These are phyloP conservation scores for Lagria hirta DNA, from an alignment of 2,888 invertebrate species.

Conservation along the genomic window DNA sequence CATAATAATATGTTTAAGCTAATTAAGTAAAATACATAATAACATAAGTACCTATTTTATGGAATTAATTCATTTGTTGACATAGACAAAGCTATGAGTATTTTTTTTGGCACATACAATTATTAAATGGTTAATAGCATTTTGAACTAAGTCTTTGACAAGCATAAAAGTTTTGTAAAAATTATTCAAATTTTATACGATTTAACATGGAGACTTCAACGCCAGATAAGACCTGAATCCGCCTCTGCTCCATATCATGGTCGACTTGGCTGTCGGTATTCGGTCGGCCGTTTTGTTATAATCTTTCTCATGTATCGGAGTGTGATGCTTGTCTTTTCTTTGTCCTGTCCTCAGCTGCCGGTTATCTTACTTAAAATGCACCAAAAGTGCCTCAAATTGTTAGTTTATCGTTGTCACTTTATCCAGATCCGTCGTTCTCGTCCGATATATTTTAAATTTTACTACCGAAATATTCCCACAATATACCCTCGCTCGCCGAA, in stretches of 20 bases:
- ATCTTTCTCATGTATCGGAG: conserved; percentile 37
- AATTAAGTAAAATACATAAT: too few species aligned
- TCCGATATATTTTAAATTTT: conserved; percentile 7
- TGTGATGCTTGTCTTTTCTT: conserved; percentile 36
- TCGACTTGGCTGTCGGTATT: conserved; percentile 41
- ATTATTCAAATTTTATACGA: too few species aligned
- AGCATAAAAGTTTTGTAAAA: too few species aligned
- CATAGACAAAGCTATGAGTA: too few species aligned
- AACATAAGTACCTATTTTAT: too few species aligned
- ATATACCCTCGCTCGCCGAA: too few species aligned
- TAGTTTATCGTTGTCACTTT: conserved; percentile 28
- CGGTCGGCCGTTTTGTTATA: conserved; percentile 36
- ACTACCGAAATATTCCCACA: conserved; percentile 13
- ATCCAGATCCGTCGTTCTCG: conserved; percentile 3
- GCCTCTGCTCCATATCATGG: conserved; percentile 33
- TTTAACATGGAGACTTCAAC: too few species aligned
- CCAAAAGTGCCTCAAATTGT: conserved; percentile 30
- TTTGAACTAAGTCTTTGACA: too few species aligned
- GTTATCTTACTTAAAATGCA: conserved; percentile 34
- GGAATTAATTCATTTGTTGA: too few species aligned
- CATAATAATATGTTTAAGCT: too few species aligned
- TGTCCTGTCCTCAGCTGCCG: conserved; percentile 34
- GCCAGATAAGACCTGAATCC: conserved; percentile 7
- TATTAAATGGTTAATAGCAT: too few species aligned
- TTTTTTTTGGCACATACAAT: too few species aligned